Base-by-base conservation (phyloP, 2,113 vertebrate species). In the Macroglossus sobrinus region DNA sequence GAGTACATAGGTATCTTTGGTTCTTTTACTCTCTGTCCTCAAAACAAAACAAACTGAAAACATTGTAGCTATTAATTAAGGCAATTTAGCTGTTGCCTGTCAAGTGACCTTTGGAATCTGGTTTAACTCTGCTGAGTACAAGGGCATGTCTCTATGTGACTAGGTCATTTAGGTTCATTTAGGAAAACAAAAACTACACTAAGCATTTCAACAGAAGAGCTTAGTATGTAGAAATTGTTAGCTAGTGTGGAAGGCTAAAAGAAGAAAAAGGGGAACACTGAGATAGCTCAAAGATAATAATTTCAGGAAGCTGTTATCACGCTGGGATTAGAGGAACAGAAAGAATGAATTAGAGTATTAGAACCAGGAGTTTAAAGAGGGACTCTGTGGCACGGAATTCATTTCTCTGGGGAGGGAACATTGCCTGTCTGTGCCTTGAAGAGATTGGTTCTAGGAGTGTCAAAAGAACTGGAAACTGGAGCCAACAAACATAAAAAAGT, bases 1-100 rank as follows among this genome's bases (percentile, higher is more conserved):
- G 78, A 85, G 3, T 75, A 64, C 10, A 40, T 43, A 68, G 26
- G 2, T 43, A 10, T 89, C 78, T 91, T 91, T 93, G 21, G 15
- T 97, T 84, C 24, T 90, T 93, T 63, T 43, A 66, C 12, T 94
- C 35, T 78, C 85, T 75, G 38, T 45, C 21, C 64, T 95, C 11
- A 87, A 79, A 94, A 43, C 3, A 71, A 71, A 92, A 66, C 19
- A 45, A n/a, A 57, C 16, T 57, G 15, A 84, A 87, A 91, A 93
- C 43, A 76, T 71, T 85, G 33, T 13, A 79, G 7, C 9, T 88
- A 15, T 76, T 84, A 61, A 74, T 74, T 86, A 87, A 79, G 75
- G 24, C 26, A 95, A 26, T 11, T 78, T 86, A 87, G 35, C 21
- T 28, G 28, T 33, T 61, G 53, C 14, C 30, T 94, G 24, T 86